Percentiles rank a stretch among this genome's conserved stretches.
Conservation (phyloP, 37 sponge, comb jelly and placozoan species). For the Mnemiopsis leidyi region DNA sequence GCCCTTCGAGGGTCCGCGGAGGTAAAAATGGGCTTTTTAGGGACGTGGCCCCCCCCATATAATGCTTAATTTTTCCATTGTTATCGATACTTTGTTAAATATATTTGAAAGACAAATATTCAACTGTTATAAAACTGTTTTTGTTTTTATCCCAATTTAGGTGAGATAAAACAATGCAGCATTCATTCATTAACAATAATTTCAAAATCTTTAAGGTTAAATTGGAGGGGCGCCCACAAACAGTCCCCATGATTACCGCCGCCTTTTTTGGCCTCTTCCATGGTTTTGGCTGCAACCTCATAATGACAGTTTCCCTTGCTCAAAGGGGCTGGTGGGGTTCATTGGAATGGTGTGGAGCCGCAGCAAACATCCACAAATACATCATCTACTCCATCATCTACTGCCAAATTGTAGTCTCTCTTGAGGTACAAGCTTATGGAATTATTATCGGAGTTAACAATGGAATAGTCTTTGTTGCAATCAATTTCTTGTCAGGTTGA, state of each 20-base stretch:
- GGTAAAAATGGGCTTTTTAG: too few relatives aligned
- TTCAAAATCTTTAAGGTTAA: background rate
- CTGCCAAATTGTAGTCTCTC: slow-evolving; percentile 35
- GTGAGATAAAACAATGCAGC: too few relatives aligned
- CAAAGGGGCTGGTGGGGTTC: background rate
- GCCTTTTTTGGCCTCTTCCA: background rate
- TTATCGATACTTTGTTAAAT: too few relatives aligned
- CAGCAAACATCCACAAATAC: slow-evolving; percentile 21
- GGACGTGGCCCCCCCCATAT: too few relatives aligned
- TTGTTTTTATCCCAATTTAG: too few relatives aligned
- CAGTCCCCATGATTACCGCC: background rate
- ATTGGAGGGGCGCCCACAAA: background rate
- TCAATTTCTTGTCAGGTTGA: background rate
- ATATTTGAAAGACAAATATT: too few relatives aligned
- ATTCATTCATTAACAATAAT: too few relatives aligned
- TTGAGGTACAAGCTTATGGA: slow-evolving; percentile 40
- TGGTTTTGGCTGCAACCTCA: slow-evolving; percentile 6
- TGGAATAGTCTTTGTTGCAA: too few relatives aligned
- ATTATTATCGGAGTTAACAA: background rate
- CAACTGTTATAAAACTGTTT: too few relatives aligned
- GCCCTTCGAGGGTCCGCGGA: too few relatives aligned
- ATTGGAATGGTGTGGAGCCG: slow-evolving; percentile 23
- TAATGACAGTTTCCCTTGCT: background rate
- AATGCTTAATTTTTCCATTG: too few relatives aligned
- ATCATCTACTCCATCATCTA: slow-evolving; percentile 48